Base-by-base conservation (phyloP, 1,140 invertebrate species). In the Venturia canescens region DNA sequence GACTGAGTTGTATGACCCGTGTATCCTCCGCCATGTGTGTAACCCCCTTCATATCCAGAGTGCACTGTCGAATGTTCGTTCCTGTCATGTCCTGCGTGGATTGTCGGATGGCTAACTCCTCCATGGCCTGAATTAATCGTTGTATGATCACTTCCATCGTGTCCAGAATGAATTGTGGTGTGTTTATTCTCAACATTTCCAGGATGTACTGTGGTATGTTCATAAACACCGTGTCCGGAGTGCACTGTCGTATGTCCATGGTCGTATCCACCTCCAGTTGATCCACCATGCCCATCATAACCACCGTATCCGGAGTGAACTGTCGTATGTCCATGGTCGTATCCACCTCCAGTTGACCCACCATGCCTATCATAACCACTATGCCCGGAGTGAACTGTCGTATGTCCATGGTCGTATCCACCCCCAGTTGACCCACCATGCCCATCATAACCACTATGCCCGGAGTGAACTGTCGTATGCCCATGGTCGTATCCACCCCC, bases 401-500 rank as follows among this genome's bases (percentile, higher is more conserved):
- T 60, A 21, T 60, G 57, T 50, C 48, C 48, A n/a, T 53, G 1
- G n/a, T 77, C 66, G 48, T 76, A 48, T 26, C 29, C 78, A 1
- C 50, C 78, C 29, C 26, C 63, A 16, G 67, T 76, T n/a, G 21
- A 63, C 38, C 67, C 69, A 50, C 60, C 50, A 70, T 78, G 27
- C 26, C 72, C 80, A 38, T 63, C 67, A 44, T 81, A 57, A 6
- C 78, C 83, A 26, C 79, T 77, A 57, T 78, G 72, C 67, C 57
- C 23, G 1, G 21, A 69, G 23, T 69, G n/a, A 60, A 29, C 63
- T 11, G 5, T 23, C 9, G 27, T 72, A 44, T 15, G 82, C 34
- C 71, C 84, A 29, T 84, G 29, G n/a, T 81, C 69, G 38, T 76
- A 29, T 23, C 21, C 67, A 15, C 78, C 85, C 26, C 34, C 13